Percentiles rank a stretch among this genome's conserved stretches.
Conservation (phyloP, 2,888 invertebrate genomes). For the Lasius platythorax region DNA sequence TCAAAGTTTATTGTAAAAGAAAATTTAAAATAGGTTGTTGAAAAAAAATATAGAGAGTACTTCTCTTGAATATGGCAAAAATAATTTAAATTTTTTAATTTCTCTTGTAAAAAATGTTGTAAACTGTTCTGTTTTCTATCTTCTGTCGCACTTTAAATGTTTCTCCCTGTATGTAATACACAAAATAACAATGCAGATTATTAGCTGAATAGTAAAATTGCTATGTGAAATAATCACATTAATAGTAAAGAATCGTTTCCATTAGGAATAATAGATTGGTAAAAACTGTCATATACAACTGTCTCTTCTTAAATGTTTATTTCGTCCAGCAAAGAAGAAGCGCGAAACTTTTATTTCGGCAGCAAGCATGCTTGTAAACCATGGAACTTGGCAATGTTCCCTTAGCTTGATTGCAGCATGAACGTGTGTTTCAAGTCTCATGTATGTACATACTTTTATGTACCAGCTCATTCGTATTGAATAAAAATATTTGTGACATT, state of each 20-base stretch:
- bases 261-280: background rate
- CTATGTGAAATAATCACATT: background rate
- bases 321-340: background rate
- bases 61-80: background rate
- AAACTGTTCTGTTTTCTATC: no score
- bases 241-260: background rate
- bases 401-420: slow-evolving; percentile 17
- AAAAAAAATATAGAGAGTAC: background rate
- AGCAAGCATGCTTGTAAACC: background rate
- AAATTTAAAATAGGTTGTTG: background rate
- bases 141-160: no score
- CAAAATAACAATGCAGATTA: background rate
- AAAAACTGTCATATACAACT: background rate
- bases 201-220: background rate
- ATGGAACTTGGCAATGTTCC: background rate
- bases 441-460: slow-evolving; percentile 35
- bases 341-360: slow-evolving; percentile 25
- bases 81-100: background rate
- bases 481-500: slow-evolving; percentile 5
- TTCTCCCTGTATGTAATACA: no score
- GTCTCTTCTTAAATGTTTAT: background rate
- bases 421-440: slow-evolving; percentile 32
- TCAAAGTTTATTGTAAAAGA: background rate
- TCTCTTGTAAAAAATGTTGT: no score
- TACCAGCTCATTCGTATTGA: slow-evolving; percentile 6